Evolutionary conservation across 2,113 vertebrate genomes (phyloP).

Genomic region (Ptyas mucosa): DNA sequence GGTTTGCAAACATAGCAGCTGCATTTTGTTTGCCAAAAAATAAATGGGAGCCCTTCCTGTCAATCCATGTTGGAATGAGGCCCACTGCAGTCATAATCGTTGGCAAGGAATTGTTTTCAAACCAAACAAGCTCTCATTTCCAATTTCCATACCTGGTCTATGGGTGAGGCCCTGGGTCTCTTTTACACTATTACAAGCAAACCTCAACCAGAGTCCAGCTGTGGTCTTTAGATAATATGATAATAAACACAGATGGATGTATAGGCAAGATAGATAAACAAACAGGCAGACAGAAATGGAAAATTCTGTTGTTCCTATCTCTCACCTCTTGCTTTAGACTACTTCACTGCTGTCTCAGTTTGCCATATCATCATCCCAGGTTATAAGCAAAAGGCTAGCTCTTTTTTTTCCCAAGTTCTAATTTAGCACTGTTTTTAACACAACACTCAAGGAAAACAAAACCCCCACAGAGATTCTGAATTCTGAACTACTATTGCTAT

Average conservation of each 20-base stretch:
- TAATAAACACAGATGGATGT: background rate
- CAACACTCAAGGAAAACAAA: background rate
- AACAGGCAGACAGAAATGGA: background rate
- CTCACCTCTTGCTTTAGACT: background rate
- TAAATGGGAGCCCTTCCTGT: constrained; percentile 38
- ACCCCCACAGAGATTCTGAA: background rate
- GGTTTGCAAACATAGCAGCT: constrained; percentile 31
- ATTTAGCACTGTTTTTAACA: background rate
- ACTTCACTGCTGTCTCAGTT: background rate
- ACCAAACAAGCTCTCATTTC: constrained; percentile 37
- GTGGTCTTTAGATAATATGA: background rate
- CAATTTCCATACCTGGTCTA: background rate
- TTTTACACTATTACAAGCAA: background rate
- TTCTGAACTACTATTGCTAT: background rate
- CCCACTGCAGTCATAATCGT: constrained; percentile 27
- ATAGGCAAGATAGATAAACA: background rate
- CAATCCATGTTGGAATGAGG: constrained; percentile 27
- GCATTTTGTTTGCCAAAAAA: constrained; percentile 47
- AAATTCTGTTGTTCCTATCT: background rate
- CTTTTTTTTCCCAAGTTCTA: background rate
- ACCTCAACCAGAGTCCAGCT: background rate
- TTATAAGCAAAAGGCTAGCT: background rate
- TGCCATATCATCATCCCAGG: background rate
- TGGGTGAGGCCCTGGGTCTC: background rate
- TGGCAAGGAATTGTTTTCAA: constrained; percentile 48